These are phyloP conservation scores for Leptopterna dolabrata DNA, from an alignment of 2,888 invertebrate genomes.

Conservation along the genomic window DNA sequence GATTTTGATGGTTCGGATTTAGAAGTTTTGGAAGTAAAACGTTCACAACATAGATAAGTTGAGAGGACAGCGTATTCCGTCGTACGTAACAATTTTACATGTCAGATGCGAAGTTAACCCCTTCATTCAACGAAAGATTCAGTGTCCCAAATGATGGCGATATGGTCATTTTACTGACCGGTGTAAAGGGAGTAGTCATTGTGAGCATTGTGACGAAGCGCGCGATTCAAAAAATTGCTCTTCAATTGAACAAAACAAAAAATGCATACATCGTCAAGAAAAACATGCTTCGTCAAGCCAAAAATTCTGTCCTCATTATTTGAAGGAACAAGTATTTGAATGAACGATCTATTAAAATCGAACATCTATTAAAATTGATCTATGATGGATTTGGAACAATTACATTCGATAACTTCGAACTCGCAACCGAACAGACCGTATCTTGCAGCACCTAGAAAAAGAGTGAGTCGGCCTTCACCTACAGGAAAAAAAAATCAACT, in stretches of 20 bases:
- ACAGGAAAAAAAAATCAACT: too few species aligned
- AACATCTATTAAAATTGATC: too few species aligned
- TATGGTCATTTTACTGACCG: not conserved
- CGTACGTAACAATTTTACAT: not conserved
- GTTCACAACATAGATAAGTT: not conserved
- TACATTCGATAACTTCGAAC: too few species aligned
- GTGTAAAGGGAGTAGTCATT: not conserved
- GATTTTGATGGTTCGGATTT: not conserved
- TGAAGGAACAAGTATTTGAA: not conserved
- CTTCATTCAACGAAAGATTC: not conserved
- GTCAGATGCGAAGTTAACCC: not conserved
- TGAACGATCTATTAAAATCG: not conserved
- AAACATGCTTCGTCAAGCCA: not conserved
- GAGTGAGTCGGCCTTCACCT: too few species aligned
- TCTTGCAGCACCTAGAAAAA: too few species aligned
- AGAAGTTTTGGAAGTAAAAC: not conserved
- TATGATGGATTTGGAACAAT: too few species aligned
- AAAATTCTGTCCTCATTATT: not conserved
- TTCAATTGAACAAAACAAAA: not conserved
- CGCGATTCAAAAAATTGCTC: not conserved
- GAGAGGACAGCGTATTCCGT: not conserved
- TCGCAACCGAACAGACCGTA: too few species aligned
- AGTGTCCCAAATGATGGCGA: not conserved
- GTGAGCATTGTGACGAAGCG: not conserved
- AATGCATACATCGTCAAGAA: not conserved